Conservation (phyloP, 2,113 vertebrate species). For the Sigmodon hispidus region DNA sequence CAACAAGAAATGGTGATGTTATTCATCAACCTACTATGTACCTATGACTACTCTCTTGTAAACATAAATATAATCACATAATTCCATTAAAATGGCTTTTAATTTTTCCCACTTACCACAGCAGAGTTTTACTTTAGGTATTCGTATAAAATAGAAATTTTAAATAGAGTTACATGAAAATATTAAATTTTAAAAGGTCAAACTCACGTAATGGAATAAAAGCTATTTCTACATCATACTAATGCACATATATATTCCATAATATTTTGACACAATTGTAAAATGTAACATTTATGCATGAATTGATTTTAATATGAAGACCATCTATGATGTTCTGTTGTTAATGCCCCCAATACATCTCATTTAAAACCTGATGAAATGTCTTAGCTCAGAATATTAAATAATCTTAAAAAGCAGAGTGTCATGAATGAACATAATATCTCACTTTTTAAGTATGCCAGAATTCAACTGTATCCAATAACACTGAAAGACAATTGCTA, state of each 20-base stretch:
- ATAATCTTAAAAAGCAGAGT: background rate
- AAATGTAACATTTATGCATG: background rate
- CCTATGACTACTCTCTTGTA: background rate
- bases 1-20: background rate
- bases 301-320: background rate
- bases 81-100: background rate
- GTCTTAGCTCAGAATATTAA: background rate
- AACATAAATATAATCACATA: background rate
- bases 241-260: background rate
- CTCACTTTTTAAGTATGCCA: background rate
- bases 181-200: background rate
- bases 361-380: background rate
- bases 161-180: background rate
- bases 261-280: background rate
- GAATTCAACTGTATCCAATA: background rate
- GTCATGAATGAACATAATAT: background rate
- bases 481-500: background rate
- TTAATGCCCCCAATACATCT: background rate
- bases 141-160: slow-evolving; percentile 19
- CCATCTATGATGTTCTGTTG: background rate
- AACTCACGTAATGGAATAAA: background rate
- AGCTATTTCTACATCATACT: background rate
- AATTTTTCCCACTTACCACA: background rate
- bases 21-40: background rate
- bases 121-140: background rate